A percentile compares a stretch with the other conserved stretches of the same genome.
Conservation (phyloP, 2,113 vertebrate genomes). For the Halichoerus grypus region DNA sequence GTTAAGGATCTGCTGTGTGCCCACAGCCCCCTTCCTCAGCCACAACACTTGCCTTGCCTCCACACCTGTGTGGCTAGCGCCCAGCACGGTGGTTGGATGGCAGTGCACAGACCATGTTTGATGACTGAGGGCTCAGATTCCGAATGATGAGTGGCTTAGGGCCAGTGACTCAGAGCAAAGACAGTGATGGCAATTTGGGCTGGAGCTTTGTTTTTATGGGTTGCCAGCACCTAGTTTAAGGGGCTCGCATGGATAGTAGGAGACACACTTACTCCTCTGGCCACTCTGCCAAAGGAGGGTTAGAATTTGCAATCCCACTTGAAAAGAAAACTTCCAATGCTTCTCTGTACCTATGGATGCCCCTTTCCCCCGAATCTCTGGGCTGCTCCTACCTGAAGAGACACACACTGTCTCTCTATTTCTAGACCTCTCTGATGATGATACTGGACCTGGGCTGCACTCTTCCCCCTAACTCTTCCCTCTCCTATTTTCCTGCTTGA, state of each 20-base stretch:
- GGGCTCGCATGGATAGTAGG: no score
- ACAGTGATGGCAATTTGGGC: not conserved
- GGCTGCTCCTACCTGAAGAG: not conserved
- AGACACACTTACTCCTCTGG: not conserved
- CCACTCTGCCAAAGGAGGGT: not conserved
- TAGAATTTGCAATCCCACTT: not conserved
- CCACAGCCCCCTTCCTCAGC: not conserved
- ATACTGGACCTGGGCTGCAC: rapidly evolving
- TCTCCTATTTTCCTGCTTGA: not conserved
- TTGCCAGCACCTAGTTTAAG: not conserved
- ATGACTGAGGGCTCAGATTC: not conserved
- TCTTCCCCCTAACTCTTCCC: not conserved
- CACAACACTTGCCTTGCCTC: not conserved
- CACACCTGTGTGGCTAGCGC: rapidly evolving
- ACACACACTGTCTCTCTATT: not conserved
- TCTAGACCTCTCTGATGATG: not conserved
- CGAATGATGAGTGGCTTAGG: not conserved
- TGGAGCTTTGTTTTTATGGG: not conserved
- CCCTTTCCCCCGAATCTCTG: not conserved
- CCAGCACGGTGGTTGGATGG: not conserved
- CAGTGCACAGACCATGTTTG: rapidly evolving
- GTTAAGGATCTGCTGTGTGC: not conserved
- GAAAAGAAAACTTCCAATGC: not conserved
- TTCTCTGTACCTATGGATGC: not conserved
- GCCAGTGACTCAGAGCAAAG: not conserved